Conservation (phyloP, 2,113 vertebrate species). For the Athene noctua region DNA sequence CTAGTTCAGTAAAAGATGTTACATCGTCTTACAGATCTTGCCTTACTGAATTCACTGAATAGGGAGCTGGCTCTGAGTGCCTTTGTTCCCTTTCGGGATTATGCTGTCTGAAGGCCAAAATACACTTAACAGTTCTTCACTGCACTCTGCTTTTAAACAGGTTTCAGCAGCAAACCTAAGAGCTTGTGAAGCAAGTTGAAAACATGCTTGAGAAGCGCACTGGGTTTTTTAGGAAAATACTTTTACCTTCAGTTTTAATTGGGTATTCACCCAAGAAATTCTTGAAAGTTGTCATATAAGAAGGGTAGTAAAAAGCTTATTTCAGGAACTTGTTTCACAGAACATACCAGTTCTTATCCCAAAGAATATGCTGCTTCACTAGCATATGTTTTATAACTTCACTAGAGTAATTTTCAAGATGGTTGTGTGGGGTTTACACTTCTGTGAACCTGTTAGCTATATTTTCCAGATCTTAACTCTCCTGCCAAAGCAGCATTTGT, state of each 20-base stretch:
- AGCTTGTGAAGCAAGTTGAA: background rate
- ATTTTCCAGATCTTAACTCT: conserved; percentile 25
- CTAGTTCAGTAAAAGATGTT: background rate
- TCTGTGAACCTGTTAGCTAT: conserved; percentile 36
- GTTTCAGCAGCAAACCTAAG: background rate
- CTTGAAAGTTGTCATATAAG: background rate
- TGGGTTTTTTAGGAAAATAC: background rate
- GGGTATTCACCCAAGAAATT: background rate
- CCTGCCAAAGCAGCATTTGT: conserved; percentile 44
- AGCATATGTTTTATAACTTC: conserved; percentile 42
- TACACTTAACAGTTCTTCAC: background rate
- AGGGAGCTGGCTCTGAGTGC: background rate
- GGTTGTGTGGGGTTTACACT: conserved; percentile 1
- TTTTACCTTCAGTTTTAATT: conserved; percentile 1
- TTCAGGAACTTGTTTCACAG: conserved; percentile 4
- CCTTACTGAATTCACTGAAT: background rate
- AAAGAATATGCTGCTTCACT: background rate
- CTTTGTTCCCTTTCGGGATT: background rate
- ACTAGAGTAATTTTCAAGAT: conserved; percentile 39
- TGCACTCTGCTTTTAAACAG: background rate
- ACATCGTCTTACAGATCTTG: background rate
- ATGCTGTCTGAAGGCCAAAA: background rate
- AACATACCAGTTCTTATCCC: background rate
- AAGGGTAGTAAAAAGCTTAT: background rate
- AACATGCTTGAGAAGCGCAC: background rate